Conservation (phyloP, 2,888 invertebrate genomes). For the Abrostola tripartita region DNA sequence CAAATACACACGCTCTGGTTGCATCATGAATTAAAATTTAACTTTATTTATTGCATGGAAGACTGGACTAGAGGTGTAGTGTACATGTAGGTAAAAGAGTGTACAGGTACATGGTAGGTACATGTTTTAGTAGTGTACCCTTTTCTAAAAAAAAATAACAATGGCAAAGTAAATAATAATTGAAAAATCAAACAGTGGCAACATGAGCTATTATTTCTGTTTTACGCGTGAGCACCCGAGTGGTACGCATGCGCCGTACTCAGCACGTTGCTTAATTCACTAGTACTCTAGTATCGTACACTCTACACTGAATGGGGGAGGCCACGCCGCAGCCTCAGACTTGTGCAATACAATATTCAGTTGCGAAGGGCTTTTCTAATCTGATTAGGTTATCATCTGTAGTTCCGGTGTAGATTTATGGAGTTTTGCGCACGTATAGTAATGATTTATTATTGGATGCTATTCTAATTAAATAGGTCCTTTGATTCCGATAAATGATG, state of each 20-base stretch:
- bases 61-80: too few relatives aligned
- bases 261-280: conserved; percentile 60
- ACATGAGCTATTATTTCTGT: conserved; percentile 56
- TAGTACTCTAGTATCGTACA: conserved; percentile 36
- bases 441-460: conserved; percentile 3
- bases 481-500: background rate
- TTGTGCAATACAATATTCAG: conserved; percentile 67
- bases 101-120: too few relatives aligned
- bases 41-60: too few relatives aligned
- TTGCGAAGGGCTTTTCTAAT: conserved; percentile 64
- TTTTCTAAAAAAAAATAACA: too few relatives aligned
- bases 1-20: conserved; percentile 29
- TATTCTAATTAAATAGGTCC: background rate
- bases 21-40: background rate
- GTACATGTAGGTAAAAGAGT: too few relatives aligned
- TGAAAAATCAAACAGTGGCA: conserved; percentile 45
- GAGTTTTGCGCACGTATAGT: conserved; percentile 12
- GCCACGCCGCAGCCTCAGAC: conserved; percentile 54
- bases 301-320: conserved; percentile 65
- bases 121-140: too few relatives aligned
- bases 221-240: conserved; percentile 64
- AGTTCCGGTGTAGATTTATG: conserved; percentile 51
- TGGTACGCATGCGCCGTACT: conserved; percentile 54
- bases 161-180: conserved; percentile 14
- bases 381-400: conserved; percentile 60